phyloP scores from a whole-genome alignment of 1,140 invertebrate genomes.

The Rhyacophila brunnea region DNA sequence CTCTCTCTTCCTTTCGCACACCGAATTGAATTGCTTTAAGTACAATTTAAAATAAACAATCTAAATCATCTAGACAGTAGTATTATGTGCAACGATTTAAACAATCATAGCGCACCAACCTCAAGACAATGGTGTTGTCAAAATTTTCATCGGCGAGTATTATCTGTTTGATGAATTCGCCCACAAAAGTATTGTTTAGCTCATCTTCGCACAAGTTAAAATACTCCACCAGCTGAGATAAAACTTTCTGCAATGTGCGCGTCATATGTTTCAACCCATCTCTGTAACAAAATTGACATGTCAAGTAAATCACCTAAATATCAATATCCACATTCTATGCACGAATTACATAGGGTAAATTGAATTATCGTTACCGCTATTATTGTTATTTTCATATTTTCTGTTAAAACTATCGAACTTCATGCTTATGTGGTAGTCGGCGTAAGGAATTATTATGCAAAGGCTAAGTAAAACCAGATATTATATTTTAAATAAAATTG shows the following conservation, averaged over 20 bases:
- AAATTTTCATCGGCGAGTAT: conserved; percentile 27
- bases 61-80: not conserved
- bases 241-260: conserved; percentile 56
- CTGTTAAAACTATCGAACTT: no score
- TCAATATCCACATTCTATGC: no score
- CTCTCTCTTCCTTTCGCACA: no score
- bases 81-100: not conserved
- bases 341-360: no score
- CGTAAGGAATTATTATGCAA: no score
- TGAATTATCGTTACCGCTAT: no score
- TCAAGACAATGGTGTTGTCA: conserved; percentile 32
- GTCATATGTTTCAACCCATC: conserved; percentile 60
- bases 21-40: not conserved
- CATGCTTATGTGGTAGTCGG: no score
- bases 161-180: conserved; percentile 57
- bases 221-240: conserved; percentile 68
- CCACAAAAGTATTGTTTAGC: conserved; percentile 69
- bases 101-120: conserved; percentile 21
- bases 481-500: no score
- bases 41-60: not conserved
- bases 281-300: conserved; percentile 50
- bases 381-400: no score
- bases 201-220: conserved; percentile 74
- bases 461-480: no score
- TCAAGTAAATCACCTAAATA: no score